Evolutionary conservation across 2,888 invertebrate genomes (phyloP).

Genomic region (Ferdinandea cuprea): DNA sequence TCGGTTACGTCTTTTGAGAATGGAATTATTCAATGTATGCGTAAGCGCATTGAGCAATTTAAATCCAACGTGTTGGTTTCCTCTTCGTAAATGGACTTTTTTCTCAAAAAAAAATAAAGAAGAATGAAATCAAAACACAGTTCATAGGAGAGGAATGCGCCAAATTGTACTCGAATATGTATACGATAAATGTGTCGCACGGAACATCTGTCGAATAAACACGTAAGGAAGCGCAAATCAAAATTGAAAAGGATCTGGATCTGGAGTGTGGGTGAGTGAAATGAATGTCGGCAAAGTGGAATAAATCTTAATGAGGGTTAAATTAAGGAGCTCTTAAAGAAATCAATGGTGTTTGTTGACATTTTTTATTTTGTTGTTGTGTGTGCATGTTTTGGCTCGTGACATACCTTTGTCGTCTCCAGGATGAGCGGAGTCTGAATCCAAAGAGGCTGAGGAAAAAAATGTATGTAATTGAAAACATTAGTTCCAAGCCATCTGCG

Average conservation of each 20-base stretch:
- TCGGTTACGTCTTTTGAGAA: slow-evolving; percentile 23
- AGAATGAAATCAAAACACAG: background rate
- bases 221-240: slow-evolving; percentile 33
- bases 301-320: slow-evolving; percentile 58
- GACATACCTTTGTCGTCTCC: background rate
- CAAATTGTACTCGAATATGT: slow-evolving; percentile 34
- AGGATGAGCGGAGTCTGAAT: background rate
- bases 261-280: slow-evolving; percentile 68
- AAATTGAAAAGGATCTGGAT: slow-evolving; percentile 55
- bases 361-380: slow-evolving; percentile 22
- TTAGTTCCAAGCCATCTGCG: slow-evolving; percentile 62
- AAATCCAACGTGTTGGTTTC: slow-evolving; percentile 44
- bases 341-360: slow-evolving; percentile 60
- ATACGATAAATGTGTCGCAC: slow-evolving; percentile 53
- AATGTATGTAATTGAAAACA: slow-evolving; percentile 12
- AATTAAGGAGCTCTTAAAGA: slow-evolving; percentile 38
- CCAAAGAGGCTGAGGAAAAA: background rate
- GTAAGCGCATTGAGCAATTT: slow-evolving; percentile 53
- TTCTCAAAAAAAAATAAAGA: background rate
- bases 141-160: slow-evolving; percentile 37
- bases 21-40: slow-evolving; percentile 8
- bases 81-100: slow-evolving; percentile 12
- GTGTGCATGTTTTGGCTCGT: slow-evolving; percentile 17
- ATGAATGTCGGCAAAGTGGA: slow-evolving; percentile 36
- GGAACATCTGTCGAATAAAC: slow-evolving; percentile 61